phyloP scores from a whole-genome alignment of 2,888 invertebrate genomes.

The Philereme transversata region DNA sequence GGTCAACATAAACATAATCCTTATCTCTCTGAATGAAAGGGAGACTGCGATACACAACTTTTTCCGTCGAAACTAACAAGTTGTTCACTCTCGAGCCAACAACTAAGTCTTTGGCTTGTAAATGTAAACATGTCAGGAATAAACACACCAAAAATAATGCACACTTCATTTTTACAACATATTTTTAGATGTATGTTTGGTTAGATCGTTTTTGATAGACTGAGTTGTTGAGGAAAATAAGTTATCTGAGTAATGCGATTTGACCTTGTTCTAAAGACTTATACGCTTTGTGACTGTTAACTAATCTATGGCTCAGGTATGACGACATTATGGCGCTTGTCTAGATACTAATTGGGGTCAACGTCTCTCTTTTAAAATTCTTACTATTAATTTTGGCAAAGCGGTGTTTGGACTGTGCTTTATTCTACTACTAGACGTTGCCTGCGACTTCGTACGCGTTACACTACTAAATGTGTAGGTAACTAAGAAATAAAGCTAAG shows the following conservation, averaged over 20 bases:
- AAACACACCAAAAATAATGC: constrained; percentile 51
- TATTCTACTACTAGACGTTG: too few species aligned
- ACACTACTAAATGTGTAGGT: too few species aligned
- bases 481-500: too few species aligned
- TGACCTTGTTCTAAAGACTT: constrained; percentile 51
- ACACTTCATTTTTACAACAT: constrained; percentile 58
- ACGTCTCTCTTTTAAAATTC: neutral
- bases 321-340: constrained; percentile 9
- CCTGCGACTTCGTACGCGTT: too few species aligned
- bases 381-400: too few species aligned
- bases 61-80: constrained; percentile 69
- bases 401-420: too few species aligned
- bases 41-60: constrained; percentile 57
- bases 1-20: constrained; percentile 67
- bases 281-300: constrained; percentile 7
- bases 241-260: constrained; percentile 51
- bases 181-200: constrained; percentile 50
- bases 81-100: constrained; percentile 68
- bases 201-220: constrained; percentile 35
- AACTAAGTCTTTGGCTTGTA: constrained; percentile 66
- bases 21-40: constrained; percentile 67
- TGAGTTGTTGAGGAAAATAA: constrained; percentile 54
- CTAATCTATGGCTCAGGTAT: constrained; percentile 12
- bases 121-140: constrained; percentile 50
- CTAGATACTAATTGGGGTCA: constrained; percentile 23